A percentile compares a stretch with the other conserved stretches of the same genome.
phyloP scores from a whole-genome alignment of 2,888 invertebrate species.

The Agrotis puta region DNA sequence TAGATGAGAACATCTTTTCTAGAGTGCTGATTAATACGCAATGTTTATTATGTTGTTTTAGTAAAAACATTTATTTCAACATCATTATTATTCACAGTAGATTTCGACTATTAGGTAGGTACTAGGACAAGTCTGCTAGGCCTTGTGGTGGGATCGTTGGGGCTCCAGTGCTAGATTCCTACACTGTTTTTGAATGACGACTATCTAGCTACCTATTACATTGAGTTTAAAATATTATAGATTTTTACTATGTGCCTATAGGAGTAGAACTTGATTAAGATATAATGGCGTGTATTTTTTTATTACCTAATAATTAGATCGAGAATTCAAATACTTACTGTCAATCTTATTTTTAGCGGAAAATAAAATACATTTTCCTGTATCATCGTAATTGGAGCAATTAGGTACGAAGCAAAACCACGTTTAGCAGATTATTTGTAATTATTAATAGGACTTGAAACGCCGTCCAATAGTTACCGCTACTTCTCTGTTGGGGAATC shows the following conservation, averaged over 20 bases:
- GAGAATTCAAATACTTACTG: too few species aligned
- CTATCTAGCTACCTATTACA: neutral
- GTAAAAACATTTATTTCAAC: neutral
- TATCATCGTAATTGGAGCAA: conserved; percentile 19
- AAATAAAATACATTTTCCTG: conserved; percentile 46
- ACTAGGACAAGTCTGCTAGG: neutral
- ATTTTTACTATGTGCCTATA: neutral
- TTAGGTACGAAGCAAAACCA: conserved; percentile 5
- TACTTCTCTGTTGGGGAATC: neutral
- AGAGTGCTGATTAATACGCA: neutral
- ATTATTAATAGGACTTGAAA: neutral
- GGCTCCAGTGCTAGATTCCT: neutral
- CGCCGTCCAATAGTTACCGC: neutral
- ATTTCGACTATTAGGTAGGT: conserved; percentile 4
- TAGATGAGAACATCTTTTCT: neutral
- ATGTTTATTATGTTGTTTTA: neutral
- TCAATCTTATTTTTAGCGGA: conserved; percentile 6
- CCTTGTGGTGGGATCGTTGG: conserved; percentile 5
- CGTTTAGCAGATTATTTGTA: neutral
- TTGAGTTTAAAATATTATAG: neutral
- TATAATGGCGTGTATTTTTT: conserved; percentile 3
- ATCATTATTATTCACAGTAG: conserved; percentile 28
- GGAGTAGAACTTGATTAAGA: neutral
- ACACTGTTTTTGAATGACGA: neutral
- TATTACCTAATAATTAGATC: too few species aligned